Evolutionary conservation across 2,888 invertebrate genomes (phyloP).

Genomic region (Lamellibrachia satsuma): DNA sequence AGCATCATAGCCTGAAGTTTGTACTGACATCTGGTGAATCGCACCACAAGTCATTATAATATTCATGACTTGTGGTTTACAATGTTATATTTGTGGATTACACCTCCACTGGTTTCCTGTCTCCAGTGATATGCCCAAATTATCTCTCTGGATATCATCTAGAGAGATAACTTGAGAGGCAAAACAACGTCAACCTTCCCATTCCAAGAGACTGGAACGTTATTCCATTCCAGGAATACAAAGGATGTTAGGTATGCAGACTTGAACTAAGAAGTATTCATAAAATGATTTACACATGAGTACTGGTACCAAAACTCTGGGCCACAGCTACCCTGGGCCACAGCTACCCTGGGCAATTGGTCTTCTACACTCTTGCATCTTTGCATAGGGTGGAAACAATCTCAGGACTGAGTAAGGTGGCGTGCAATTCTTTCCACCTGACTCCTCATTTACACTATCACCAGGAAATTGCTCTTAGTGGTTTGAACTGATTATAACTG

Average conservation of each 20-base stretch:
- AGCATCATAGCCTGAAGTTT: neutral
- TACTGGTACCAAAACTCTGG: neutral
- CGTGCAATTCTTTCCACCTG: too few species aligned
- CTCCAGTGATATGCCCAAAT: neutral
- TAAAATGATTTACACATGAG: neutral
- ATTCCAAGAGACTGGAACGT: neutral
- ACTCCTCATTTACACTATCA: too few species aligned
- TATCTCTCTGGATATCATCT: neutral
- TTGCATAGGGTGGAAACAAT: too few species aligned
- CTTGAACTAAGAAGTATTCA: neutral
- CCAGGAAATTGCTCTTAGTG: too few species aligned
- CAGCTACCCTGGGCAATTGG: too few species aligned
- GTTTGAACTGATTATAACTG: too few species aligned
- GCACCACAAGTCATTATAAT: neutral
- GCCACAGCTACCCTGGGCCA: neutral
- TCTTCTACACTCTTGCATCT: too few species aligned
- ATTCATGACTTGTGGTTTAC: constrained; percentile 5
- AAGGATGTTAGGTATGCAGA: neutral
- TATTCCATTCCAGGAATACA: neutral
- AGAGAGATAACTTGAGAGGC: neutral
- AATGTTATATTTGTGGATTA: neutral
- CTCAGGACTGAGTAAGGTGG: too few species aligned
- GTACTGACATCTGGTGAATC: neutral
- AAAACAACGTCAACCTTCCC: neutral
- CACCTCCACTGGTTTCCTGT: neutral